These are phyloP conservation scores for Thamnophis sirtalis DNA, from an alignment of 2,113 vertebrate genomes.

Conservation along the genomic window DNA sequence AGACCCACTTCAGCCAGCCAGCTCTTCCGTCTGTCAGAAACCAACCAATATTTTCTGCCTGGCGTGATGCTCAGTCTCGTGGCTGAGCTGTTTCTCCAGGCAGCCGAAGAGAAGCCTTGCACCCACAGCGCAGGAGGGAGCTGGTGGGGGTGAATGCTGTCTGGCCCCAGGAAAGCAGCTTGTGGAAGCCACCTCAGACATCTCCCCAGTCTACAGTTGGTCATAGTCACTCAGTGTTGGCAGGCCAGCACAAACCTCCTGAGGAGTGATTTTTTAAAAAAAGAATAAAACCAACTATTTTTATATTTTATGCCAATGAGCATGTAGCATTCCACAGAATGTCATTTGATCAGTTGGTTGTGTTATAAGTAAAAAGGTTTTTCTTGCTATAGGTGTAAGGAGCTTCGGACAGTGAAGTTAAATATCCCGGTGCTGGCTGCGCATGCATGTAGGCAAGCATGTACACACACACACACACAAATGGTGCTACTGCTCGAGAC, in stretches of 20 bases:
- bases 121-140: neutral
- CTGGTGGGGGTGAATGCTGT: neutral
- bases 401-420: conserved; percentile 34
- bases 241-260: conserved; percentile 44
- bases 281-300: conserved; percentile 30
- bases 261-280: conserved; percentile 43
- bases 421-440: neutral
- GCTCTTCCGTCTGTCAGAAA: neutral
- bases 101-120: neutral
- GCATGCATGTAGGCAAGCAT: neutral
- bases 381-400: neutral
- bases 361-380: neutral
- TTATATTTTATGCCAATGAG: conserved; percentile 33
- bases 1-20: neutral
- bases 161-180: neutral
- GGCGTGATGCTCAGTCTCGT: neutral
- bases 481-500: neutral
- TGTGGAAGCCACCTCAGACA: neutral
- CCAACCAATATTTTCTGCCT: neutral
- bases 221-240: conserved; percentile 46
- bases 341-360: accelerated
- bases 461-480: neutral
- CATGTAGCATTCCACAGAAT: neutral
- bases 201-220: conserved; percentile 43
- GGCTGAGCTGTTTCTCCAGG: neutral